These are phyloP conservation scores for Dryomyza anilis DNA, from an alignment of 2,888 invertebrate genomes.

Conservation along the genomic window DNA sequence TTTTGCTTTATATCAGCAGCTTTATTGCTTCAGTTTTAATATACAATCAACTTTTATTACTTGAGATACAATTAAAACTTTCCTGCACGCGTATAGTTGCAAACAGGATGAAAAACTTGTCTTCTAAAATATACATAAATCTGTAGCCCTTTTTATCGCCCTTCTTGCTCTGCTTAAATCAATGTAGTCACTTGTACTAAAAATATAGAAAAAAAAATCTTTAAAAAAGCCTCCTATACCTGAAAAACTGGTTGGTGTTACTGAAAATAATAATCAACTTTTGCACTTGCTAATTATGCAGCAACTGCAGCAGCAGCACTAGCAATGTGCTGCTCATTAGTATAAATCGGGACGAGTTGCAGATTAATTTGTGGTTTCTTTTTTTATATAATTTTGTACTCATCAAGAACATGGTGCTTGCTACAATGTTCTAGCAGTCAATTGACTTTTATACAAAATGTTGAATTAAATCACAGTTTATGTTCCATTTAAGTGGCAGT, in stretches of 20 bases:
- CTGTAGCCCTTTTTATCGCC: not conserved
- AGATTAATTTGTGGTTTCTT: too few relatives aligned
- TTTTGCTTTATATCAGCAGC: too few relatives aligned
- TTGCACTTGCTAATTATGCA: slow-evolving; percentile 3
- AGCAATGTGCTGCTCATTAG: too few relatives aligned
- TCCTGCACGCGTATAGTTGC: not conserved
- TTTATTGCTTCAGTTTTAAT: too few relatives aligned
- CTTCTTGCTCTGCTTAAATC: not conserved
- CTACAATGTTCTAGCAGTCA: too few relatives aligned
- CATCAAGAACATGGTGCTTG: too few relatives aligned
- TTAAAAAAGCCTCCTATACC: not conserved
- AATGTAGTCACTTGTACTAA: too few relatives aligned
- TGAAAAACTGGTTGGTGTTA: not conserved
- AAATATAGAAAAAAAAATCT: too few relatives aligned
- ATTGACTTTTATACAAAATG: too few relatives aligned
- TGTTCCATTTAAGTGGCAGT: not conserved
- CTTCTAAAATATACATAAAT: not conserved
- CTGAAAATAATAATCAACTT: not conserved
- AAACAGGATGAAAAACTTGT: slow-evolving; percentile 1
- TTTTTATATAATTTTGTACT: too few relatives aligned
- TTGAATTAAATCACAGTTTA: not conserved
- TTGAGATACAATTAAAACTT: slow-evolving; percentile 1
- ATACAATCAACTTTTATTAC: not conserved
- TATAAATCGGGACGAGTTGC: not conserved
- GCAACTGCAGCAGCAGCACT: not conserved